Evolutionary conservation across 2,113 vertebrate genomes (phyloP).

Genomic region (Bos indicus): DNA sequence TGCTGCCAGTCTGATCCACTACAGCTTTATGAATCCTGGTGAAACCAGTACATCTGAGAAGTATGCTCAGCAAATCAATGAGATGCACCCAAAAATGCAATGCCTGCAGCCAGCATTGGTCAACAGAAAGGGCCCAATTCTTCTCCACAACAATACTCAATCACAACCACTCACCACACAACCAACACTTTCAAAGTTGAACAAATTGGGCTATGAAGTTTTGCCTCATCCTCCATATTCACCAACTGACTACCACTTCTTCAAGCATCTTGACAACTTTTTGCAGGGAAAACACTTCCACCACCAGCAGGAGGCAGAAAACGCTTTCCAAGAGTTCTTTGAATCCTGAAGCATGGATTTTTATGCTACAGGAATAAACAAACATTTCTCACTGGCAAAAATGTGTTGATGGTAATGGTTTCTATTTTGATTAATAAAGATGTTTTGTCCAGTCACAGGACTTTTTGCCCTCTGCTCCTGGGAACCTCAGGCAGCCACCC

Average conservation of each 20-base stretch:
- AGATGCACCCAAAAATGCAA: neutral
- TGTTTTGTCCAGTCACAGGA: neutral
- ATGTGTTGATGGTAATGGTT: neutral
- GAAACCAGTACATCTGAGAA: neutral
- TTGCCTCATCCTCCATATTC: neutral
- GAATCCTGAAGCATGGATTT: neutral
- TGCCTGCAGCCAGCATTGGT: neutral
- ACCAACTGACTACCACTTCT: neutral
- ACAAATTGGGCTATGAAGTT: neutral
- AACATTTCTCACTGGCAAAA: neutral
- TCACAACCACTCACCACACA: neutral
- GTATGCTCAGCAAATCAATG: neutral
- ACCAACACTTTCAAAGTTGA: neutral
- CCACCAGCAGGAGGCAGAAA: neutral
- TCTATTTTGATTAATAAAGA: neutral
- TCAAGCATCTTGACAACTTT: neutral
- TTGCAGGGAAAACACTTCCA: neutral
- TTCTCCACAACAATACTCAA: neutral
- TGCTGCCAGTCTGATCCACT: neutral
- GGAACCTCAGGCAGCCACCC: neutral
- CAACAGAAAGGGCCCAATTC: neutral
- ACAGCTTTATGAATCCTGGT: neutral
- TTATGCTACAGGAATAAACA: neutral
- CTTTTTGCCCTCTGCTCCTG: neutral
- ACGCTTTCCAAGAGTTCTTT: neutral